Evolutionary conservation across 23 tunicate genomes (phyloP).

Genomic region (Ciona savignyi): DNA sequence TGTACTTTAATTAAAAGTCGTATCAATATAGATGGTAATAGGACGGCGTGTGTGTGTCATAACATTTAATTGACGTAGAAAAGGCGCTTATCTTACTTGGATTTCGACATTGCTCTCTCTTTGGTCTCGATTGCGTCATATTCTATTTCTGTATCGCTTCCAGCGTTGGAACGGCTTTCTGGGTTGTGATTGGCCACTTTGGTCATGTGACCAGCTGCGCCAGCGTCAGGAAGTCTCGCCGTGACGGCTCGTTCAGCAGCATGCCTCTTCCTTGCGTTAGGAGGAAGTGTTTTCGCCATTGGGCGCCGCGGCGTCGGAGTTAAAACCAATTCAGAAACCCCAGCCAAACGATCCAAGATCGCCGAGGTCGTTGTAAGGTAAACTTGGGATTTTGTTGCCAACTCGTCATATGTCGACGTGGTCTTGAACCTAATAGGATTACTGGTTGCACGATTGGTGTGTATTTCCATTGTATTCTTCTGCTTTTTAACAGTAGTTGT

Average conservation of each 20-base stretch:
- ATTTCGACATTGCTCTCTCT: neutral
- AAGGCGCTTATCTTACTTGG: neutral
- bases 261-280: neutral
- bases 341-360: conserved; percentile 1
- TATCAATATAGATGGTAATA: no score
- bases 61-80: neutral
- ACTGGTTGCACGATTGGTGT: neutral
- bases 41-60: neutral
- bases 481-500: no score
- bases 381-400: neutral
- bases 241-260: neutral
- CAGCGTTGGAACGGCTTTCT: neutral
- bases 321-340: neutral
- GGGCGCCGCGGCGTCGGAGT: conserved; percentile 12
- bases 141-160: neutral
- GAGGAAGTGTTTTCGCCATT: conserved; percentile 2
- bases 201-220: neutral
- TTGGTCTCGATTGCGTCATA: neutral
- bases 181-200: neutral
- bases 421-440: neutral
- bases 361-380: conserved; percentile 15
- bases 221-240: neutral
- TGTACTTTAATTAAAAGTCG: no score
- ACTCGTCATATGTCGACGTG: neutral
- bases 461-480: no score